These are phyloP conservation scores for Sternotherus odoratus DNA, from an alignment of 2,797 vertebrate species.

Conservation along the genomic window DNA sequence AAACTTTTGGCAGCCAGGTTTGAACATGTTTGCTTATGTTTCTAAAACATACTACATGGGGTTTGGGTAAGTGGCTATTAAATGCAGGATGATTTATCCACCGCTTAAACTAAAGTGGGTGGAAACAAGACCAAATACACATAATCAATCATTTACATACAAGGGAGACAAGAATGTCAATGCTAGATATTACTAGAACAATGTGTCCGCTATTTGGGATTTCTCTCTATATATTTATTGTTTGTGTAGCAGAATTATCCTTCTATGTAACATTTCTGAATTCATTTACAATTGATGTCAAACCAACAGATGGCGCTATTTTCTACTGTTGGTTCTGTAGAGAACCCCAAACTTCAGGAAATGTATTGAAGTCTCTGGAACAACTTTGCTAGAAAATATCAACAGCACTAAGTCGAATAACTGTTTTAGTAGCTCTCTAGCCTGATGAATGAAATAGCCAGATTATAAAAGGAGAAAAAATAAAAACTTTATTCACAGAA, in stretches of 20 bases:
- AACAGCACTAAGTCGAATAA: background rate
- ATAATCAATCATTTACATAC: background rate
- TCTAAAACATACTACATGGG: background rate
- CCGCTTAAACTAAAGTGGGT: background rate
- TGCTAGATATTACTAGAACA: background rate
- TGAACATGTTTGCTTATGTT: background rate
- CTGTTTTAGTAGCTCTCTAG: background rate
- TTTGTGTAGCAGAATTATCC: background rate
- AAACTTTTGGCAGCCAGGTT: background rate
- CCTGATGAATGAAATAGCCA: background rate
- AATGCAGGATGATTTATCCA: background rate
- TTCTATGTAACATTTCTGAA: background rate
- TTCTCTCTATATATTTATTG: too few relatives aligned
- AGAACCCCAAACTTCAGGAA: background rate
- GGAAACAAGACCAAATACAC: background rate
- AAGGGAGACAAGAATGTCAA: background rate
- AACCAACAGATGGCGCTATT: slow-evolving; percentile 3
- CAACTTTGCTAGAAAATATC: background rate
- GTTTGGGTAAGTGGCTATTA: background rate
- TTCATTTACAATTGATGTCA: background rate
- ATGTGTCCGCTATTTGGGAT: background rate
- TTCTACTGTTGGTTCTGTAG: background rate
- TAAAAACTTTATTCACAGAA: background rate
- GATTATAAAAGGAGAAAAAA: background rate
- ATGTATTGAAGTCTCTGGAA: background rate